phyloP scores from a whole-genome alignment of 2,113 vertebrate genomes.

The Nycticryphes semicollaris region DNA sequence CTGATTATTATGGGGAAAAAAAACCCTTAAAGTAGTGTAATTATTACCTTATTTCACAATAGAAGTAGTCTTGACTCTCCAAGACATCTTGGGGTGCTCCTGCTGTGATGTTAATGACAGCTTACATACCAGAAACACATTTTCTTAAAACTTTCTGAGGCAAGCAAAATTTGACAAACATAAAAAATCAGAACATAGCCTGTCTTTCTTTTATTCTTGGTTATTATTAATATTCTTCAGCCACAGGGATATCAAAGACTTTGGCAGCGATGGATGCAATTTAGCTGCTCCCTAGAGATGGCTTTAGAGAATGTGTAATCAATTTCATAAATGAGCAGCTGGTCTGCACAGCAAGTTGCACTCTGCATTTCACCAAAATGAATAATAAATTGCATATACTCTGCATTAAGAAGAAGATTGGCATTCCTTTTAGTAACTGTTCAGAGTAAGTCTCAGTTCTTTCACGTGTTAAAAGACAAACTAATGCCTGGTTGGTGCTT shows the following conservation, averaged over 20 bases:
- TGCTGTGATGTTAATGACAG: background rate
- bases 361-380: background rate
- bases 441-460: background rate
- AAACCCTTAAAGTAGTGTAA: background rate
- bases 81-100: background rate
- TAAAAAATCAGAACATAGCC: background rate
- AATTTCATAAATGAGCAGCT: conserved; percentile 44
- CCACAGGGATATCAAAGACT: background rate
- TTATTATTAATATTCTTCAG: conserved; percentile 16
- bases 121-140: background rate
- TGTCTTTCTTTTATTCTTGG: background rate
- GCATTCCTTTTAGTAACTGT: background rate
- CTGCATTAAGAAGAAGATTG: background rate
- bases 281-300: conserved; percentile 19
- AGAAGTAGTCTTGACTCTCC: background rate
- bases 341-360: conserved; percentile 26
- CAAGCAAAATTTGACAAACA: background rate
- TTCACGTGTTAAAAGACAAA: background rate
- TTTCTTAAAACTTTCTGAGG: background rate
- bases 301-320: conserved; percentile 23
- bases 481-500: too few relatives aligned
- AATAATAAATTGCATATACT: background rate
- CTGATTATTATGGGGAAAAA: background rate
- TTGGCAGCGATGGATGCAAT: background rate
- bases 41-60: background rate